phyloP scores from a whole-genome alignment of 2,797 vertebrate species.

The Pseudomugil gertrudae region DNA sequence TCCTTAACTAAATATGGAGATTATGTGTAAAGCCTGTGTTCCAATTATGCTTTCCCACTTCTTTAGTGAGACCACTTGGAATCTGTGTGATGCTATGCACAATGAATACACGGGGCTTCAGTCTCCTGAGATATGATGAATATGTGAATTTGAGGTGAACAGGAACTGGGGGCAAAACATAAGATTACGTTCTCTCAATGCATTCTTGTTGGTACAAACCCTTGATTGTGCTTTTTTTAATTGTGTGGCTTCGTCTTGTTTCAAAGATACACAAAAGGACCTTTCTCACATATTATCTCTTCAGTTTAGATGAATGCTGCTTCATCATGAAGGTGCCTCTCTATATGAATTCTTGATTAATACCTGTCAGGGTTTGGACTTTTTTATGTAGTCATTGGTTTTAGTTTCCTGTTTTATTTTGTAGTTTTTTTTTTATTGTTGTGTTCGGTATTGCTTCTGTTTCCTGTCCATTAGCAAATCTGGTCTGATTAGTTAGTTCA shows the following conservation, averaged over 20 bases:
- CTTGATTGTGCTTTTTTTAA: slow-evolving; percentile 4
- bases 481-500: too few species aligned
- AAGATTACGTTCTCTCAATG: slow-evolving; percentile 7
- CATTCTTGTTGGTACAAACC: slow-evolving; percentile 8
- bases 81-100: slow-evolving; percentile 32
- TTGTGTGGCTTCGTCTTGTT: slow-evolving; percentile 9
- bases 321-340: slow-evolving; percentile 1
- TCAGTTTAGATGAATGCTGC: background rate
- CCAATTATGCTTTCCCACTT: slow-evolving; percentile 75
- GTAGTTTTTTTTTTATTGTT: too few species aligned
- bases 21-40: slow-evolving; percentile 69
- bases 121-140: slow-evolving; percentile 22
- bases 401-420: too few species aligned
- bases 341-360: slow-evolving; percentile 5
- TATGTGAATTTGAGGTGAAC: slow-evolving; percentile 9
- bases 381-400: too few species aligned
- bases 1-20: slow-evolving; percentile 81
- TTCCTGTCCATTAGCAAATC: too few species aligned
- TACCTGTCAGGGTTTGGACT: too few species aligned
- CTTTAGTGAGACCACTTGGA: slow-evolving; percentile 59
- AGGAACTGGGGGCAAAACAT: background rate
- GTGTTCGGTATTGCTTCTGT: too few species aligned
- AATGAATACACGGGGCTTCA: slow-evolving; percentile 10
- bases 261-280: background rate
- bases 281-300: background rate